Conservation (phyloP, 2,113 vertebrate species). For the Zosterops lateralis region DNA sequence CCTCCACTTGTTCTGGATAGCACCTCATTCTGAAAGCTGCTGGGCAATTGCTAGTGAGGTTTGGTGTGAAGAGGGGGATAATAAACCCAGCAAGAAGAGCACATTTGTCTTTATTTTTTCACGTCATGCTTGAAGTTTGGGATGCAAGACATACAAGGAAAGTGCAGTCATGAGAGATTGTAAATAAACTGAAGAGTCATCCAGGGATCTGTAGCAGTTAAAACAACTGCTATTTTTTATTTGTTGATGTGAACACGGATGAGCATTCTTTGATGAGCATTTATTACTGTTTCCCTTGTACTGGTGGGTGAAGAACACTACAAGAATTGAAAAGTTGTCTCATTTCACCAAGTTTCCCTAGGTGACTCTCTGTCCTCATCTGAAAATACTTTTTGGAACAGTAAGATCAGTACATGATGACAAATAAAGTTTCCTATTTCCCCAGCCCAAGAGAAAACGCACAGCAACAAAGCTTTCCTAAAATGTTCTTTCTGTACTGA, state of each 20-base stretch:
- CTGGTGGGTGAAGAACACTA: not conserved
- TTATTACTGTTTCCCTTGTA: constrained; percentile 7
- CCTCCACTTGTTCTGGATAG: not conserved
- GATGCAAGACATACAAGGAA: not conserved
- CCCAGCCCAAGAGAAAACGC: not conserved
- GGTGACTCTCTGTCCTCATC: not conserved
- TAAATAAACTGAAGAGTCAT: constrained; percentile 10
- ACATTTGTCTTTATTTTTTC: not conserved
- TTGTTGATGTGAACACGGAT: constrained; percentile 18
- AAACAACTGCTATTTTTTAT: constrained; percentile 2
- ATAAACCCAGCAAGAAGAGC: not conserved
- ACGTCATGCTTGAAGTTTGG: not conserved
- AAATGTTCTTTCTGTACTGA: not conserved
- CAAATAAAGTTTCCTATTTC: not conserved
- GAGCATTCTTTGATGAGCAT: constrained; percentile 22
- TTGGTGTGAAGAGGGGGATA: not conserved
- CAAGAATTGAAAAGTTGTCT: not conserved
- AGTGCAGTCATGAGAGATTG: not conserved
- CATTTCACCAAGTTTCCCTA: not conserved
- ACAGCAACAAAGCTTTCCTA: not conserved
- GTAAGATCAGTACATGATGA: not conserved
- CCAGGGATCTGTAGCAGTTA: constrained; percentile 5
- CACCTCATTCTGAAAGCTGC: not conserved
- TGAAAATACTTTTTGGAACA: not conserved
- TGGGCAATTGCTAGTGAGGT: not conserved